phyloP scores from a whole-genome alignment of 2,113 vertebrate genomes.

The Pyrgilauda ruficollis region DNA sequence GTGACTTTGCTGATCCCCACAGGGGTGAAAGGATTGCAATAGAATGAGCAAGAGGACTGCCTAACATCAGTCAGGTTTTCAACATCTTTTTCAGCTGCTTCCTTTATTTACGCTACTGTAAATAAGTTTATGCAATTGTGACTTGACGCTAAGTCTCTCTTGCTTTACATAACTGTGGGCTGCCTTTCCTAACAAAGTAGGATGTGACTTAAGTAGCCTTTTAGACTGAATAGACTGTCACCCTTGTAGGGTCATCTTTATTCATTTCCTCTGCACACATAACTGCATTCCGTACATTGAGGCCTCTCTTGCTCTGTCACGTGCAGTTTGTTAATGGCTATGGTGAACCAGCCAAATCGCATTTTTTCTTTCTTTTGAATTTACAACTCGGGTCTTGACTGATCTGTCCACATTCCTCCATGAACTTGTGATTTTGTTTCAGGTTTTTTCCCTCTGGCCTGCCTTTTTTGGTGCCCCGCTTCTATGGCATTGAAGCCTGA shows the following conservation, averaged over 20 bases:
- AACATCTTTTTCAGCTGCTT: constrained; percentile 18
- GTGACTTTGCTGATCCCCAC: neutral
- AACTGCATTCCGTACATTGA: neutral
- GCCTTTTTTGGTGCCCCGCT: neutral
- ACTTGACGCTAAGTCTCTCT: constrained; percentile 10
- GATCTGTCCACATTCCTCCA: neutral
- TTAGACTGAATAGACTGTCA: neutral
- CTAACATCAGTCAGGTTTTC: neutral
- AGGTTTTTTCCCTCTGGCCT: neutral
- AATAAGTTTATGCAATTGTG: constrained; percentile 40
- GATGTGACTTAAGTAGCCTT: constrained; percentile 39
- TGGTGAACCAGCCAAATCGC: neutral
- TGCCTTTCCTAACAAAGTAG: constrained; percentile 48
- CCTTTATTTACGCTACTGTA: constrained; percentile 39
- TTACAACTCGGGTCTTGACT: neutral
- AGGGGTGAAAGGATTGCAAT: neutral
- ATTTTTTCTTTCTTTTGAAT: neutral
- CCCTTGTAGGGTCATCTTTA: constrained; percentile 26
- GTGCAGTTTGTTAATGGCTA: neutral
- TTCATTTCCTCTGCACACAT: constrained; percentile 44
- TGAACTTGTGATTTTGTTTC: neutral
- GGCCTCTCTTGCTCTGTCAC: neutral
- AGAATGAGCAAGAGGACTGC: neutral
- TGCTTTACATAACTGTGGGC: constrained; percentile 49
- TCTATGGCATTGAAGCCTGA: neutral